A percentile compares a stretch with the other conserved stretches of the same genome.
phyloP scores from a whole-genome alignment of 1,140 invertebrate genomes.

The Teleogryllus occipitalis region DNA sequence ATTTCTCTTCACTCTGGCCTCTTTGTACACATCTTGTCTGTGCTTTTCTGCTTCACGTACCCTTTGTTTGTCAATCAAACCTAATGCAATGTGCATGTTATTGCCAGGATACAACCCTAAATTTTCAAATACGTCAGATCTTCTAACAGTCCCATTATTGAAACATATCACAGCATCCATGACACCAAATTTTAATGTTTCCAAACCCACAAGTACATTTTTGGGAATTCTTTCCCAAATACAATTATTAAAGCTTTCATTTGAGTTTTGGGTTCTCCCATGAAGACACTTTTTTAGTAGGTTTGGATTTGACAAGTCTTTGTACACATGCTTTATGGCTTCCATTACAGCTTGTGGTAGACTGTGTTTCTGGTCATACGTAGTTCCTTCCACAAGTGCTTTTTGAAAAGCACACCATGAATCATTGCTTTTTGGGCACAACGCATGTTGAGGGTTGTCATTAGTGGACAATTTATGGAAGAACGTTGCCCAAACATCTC shows the following conservation, averaged over 20 bases:
- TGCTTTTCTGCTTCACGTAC: neutral
- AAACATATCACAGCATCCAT: constrained; percentile 17
- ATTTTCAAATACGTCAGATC: neutral
- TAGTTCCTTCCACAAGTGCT: constrained; percentile 8
- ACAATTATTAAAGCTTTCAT: constrained; percentile 23
- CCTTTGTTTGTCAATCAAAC: neutral
- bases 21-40: neutral
- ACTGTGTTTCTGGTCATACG: constrained; percentile 9
- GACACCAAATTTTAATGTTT: constrained; percentile 19
- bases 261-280: constrained; percentile 21
- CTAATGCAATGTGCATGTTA: neutral
- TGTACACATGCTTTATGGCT: constrained; percentile 24
- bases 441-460: constrained; percentile 25
- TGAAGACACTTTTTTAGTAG: constrained; percentile 23
- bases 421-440: constrained; percentile 25
- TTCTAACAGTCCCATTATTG: constrained; percentile 14
- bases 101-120: neutral
- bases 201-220: constrained; percentile 17
- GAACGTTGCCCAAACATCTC: too few relatives aligned
- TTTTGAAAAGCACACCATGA: constrained; percentile 26
- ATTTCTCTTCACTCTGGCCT: neutral
- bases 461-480: constrained; percentile 26
- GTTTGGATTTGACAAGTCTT: constrained; percentile 13
- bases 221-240: constrained; percentile 24
- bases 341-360: constrained; percentile 23